Base-by-base conservation (phyloP, 2,888 invertebrate genomes). In the Aspidapion aeneum region DNA sequence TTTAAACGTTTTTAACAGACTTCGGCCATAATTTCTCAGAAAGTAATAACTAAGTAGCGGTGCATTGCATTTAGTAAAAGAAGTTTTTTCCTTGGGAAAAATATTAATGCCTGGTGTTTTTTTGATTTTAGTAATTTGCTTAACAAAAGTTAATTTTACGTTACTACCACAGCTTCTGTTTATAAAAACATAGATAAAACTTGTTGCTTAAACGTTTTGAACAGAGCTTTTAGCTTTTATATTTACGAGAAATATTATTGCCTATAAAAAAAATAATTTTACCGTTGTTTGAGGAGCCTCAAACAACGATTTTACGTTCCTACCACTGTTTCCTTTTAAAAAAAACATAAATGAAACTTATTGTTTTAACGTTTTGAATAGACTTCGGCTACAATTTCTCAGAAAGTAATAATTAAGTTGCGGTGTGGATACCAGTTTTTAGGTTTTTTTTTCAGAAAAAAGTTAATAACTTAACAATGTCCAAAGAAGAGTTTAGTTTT, bases 381-480 rank as follows among this genome's bases (percentile, higher is more conserved):
- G 12, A 35, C 5, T 35, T 35, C 12, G 35, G 35, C 5, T 35
- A 35, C 35, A 35, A 12, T 35, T 12, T 35, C 35, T 35, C 35
- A 35, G 35, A 35, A 35, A 35, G n/a, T n/a, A n/a, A 35, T 35
- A 35, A 35, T 35, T 35, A 35, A 35, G 35, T 35, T 35, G 35
- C 35, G 35, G 35, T 35, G 35, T 7, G 35, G 35, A 35, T 35
- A 35, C 35, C 35, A 35, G 35, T 35, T 35, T 35, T 35, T 35
- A 3, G 12, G 3, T 35, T 3, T 35, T n/a, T n/a, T 7, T 7
- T 7, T 12, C 5, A 57, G 17, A 18, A 66, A 69, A 68, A 69
- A 70, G 67, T 69, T 70, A 71, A 71, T 69, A 68, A 69, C 69
- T 67, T 70, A 70, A 71, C 68, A 68, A 71, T 69, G 67, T 66